Evolutionary conservation across 2,888 invertebrate species (phyloP).

Genomic region (Plagodis pulveraria): DNA sequence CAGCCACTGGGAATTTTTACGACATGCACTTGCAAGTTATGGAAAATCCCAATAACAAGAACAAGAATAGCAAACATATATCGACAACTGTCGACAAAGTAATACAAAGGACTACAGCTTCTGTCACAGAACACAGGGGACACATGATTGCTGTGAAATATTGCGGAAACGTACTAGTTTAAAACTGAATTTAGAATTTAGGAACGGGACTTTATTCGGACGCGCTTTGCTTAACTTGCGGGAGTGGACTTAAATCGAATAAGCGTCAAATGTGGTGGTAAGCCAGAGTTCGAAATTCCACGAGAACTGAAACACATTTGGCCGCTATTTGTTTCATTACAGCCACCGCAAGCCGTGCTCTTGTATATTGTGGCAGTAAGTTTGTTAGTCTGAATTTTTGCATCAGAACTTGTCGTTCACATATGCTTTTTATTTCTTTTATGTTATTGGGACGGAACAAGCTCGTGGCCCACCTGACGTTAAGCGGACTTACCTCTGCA

Average conservation of each 20-base stretch:
- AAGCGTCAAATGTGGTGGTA: constrained; percentile 68
- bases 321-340: constrained; percentile 21
- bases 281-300: constrained; percentile 40
- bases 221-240: constrained; percentile 59
- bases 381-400: neutral
- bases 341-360: constrained; percentile 2
- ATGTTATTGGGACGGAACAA: no score
- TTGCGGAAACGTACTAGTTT: constrained; percentile 46
- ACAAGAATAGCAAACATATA: neutral
- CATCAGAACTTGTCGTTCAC: neutral
- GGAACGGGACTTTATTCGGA: constrained; percentile 67
- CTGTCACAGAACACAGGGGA: constrained; percentile 37
- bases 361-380: neutral
- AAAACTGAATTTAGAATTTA: constrained; percentile 68
- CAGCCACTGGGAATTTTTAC: no score
- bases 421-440: no score
- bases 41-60: neutral
- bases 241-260: constrained; percentile 71
- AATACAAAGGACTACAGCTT: constrained; percentile 17
- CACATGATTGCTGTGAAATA: constrained; percentile 53
- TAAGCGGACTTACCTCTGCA: no score
- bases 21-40: no score
- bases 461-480: no score
- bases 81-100: constrained; percentile 16
- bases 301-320: constrained; percentile 5